Evolutionary conservation across 2,888 invertebrate genomes (phyloP).

Genomic region (Tipula helvola): DNA sequence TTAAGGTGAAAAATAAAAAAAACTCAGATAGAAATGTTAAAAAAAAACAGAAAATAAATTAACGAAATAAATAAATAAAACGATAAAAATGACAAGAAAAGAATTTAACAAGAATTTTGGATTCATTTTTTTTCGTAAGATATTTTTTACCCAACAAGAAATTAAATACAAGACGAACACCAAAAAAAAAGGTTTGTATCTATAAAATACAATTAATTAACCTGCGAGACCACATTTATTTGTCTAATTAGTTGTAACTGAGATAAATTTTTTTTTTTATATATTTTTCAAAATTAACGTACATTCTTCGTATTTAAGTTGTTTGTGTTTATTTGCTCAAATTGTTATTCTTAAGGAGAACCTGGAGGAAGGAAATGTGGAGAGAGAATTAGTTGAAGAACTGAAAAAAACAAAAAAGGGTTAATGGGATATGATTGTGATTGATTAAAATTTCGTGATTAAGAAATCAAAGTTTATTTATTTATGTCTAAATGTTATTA

Average conservation of each 20-base stretch:
- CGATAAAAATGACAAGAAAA: neutral
- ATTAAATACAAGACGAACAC: neutral
- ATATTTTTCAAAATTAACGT: neutral
- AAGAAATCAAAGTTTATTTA: neutral
- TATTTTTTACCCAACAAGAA: neutral
- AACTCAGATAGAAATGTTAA: neutral
- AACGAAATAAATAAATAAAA: neutral
- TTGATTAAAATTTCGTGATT: neutral
- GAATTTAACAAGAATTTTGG: neutral
- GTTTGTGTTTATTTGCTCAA: neutral
- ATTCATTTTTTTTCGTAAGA: neutral
- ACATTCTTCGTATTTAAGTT: neutral
- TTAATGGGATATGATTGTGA: neutral
- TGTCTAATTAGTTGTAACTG: constrained; percentile 10
- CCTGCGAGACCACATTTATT: constrained; percentile 7
- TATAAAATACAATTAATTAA: neutral
- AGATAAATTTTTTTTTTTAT: neutral
- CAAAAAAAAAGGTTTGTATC: neutral
- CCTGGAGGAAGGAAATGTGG: neutral
- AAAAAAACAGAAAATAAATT: neutral
- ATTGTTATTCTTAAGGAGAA: neutral
- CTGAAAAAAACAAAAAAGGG: neutral
- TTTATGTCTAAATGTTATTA: neutral
- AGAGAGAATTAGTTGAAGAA: neutral
- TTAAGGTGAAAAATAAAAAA: neutral